Percentiles rank a stretch among this genome's conserved stretches.
These are phyloP conservation scores for Leucoraja ocellata DNA, from an alignment of 2,797 vertebrate genomes.

Conservation along the genomic window DNA sequence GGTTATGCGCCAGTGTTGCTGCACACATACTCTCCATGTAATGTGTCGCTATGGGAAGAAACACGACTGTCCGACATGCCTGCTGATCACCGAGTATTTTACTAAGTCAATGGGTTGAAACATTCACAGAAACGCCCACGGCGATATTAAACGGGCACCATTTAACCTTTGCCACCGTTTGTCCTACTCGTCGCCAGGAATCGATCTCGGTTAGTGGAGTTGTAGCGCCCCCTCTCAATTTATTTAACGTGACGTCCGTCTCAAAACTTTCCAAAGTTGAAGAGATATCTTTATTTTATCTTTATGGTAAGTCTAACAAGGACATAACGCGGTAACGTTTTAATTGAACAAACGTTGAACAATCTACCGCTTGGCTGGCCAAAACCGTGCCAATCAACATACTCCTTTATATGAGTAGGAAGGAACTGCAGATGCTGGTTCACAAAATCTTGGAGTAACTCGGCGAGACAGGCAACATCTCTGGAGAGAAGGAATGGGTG, in stretches of 20 bases:
- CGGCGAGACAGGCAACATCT: too few species aligned
- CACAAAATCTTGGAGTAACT: too few species aligned
- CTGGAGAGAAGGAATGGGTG: too few species aligned
- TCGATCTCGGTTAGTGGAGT: neutral
- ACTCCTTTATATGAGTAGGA: too few species aligned
- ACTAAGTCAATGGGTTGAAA: neutral
- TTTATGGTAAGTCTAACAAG: neutral
- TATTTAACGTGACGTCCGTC: neutral
- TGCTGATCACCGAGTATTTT: neutral
- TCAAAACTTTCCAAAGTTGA: conserved; percentile 27
- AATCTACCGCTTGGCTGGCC: neutral
- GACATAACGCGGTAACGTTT: neutral
- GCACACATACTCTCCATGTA: neutral
- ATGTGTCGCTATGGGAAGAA: neutral
- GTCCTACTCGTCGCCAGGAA: neutral
- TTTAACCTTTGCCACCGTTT: neutral
- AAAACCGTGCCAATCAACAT: neutral
- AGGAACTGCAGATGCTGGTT: too few species aligned
- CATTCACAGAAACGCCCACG: neutral
- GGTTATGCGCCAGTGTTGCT: neutral
- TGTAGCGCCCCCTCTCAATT: conserved; percentile 23
- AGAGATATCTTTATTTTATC: neutral
- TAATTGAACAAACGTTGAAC: too few species aligned
- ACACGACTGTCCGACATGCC: neutral
- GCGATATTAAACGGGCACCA: neutral